Percentiles rank a stretch among this genome's conserved stretches.
These are phyloP conservation scores for Temnothorax rugatulus DNA, from an alignment of 2,888 invertebrate species.

Conservation along the genomic window DNA sequence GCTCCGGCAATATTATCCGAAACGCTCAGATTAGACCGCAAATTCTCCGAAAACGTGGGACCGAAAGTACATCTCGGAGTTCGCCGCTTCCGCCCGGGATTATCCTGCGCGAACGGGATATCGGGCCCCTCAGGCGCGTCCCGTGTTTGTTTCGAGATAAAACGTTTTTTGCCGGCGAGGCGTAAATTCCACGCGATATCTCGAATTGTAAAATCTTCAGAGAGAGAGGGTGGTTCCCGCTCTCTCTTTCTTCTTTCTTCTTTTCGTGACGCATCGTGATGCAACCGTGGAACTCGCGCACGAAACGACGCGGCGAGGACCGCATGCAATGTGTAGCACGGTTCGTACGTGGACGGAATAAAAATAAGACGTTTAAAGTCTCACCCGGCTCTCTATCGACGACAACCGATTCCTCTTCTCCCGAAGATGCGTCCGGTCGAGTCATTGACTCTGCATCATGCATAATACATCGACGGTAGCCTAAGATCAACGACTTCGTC, in stretches of 20 bases:
- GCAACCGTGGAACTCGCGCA: neutral
- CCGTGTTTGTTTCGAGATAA: constrained; percentile 23
- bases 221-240: neutral
- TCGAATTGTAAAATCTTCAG: neutral
- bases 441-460: constrained; percentile 39
- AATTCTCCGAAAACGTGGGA: neutral
- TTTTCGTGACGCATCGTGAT: neutral
- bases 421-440: constrained; percentile 25
- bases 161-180: neutral
- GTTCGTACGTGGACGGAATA: constrained; percentile 3
- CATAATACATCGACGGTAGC: constrained; percentile 34
- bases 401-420: neutral
- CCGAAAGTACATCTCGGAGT: neutral
- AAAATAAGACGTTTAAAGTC: constrained; percentile 35
- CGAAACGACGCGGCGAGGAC: neutral
- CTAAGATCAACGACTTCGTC: constrained; percentile 35
- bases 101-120: neutral
- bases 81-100: neutral
- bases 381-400: constrained; percentile 21
- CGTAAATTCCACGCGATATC: neutral
- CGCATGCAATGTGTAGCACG: neutral
- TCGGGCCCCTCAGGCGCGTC: neutral
- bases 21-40: constrained; percentile 12
- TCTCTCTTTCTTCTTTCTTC: neutral
- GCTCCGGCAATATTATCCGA: neutral